Evolutionary conservation across 1,140 invertebrate genomes (phyloP), one percentile per base, ranked within the genome.

Genomic region (Heliconius melpomene): DNA sequence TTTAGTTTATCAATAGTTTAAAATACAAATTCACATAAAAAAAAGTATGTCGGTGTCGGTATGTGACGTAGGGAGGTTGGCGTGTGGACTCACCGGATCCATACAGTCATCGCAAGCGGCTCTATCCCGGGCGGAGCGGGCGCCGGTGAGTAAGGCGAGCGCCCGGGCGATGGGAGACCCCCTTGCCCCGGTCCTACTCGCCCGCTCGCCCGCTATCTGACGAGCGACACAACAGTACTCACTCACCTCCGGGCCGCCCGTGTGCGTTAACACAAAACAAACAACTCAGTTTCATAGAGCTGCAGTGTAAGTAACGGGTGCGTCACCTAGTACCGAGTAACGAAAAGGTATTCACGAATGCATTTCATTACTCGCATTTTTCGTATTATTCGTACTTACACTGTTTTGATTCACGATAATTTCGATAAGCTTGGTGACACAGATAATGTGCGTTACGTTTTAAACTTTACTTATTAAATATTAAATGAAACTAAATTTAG

Each of bases 11-110:
- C 29, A n/a, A 23, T 57, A 57, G 2, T 57, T 23, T 23, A 23
- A 57, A 20, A 57, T 9, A 57, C 20, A 8, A 57, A n/a, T 57
- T 9, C 18, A 60, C 3, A 23, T 9, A 26, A 29, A n/a, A 23
- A 26, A 29, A 66, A 5, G 60, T 23, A 3, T 11, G 26, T 66
- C 60, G 60, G 60, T 66, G 60, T 66, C 60, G n/a, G 57, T 60
- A n/a, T 23, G 57, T 60, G n/a, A 60, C 23, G 20, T 60, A 23
- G 13, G 40, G 16, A 16, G 40, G 0, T 8, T 9, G n/a, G 26
- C 60, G 60, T 66, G 60, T 66, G 60, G 60, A 66, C 60, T 66
- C 60, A 66, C 60, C 60, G 60, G 60, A 66, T 66, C 26, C 60
- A 26, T 66, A 13, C 11, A 66, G 26, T 29, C 11, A 7, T 66